Percentiles rank a stretch among this genome's conserved stretches.
Evolutionary conservation across 2,797 vertebrate species (phyloP).

Genomic region (Danio tinwini): DNA sequence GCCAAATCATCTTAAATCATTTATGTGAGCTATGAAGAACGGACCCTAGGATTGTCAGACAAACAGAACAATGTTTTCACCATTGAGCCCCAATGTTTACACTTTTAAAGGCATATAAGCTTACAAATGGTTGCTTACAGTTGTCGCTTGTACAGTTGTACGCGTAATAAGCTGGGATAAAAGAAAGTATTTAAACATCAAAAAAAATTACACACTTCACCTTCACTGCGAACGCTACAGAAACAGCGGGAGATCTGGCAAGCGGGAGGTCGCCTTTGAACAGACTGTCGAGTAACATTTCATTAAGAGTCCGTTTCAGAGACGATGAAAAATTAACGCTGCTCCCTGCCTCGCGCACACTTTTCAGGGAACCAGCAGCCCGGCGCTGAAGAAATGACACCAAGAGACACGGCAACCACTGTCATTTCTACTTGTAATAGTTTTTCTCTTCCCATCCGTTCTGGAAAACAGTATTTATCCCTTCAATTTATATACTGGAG

Average conservation of each 20-base stretch:
- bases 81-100: background rate
- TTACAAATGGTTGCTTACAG: conserved; percentile 4
- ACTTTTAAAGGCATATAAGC: background rate
- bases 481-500: background rate
- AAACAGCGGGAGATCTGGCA: conserved; percentile 6
- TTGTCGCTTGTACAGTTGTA: too few species aligned
- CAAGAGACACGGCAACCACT: conserved; percentile 54
- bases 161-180: conserved; percentile 5
- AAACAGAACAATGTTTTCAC: background rate
- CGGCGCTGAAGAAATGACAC: conserved; percentile 62
- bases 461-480: conserved; percentile 31
- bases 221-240: background rate
- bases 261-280: conserved; percentile 24
- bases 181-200: conserved; percentile 12
- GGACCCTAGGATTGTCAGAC: background rate
- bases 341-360: background rate
- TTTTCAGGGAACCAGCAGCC: conserved; percentile 38
- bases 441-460: conserved; percentile 54
- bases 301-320: conserved; percentile 56
- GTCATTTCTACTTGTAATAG: conserved; percentile 42
- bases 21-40: too few species aligned
- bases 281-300: conserved; percentile 50
- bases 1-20: too few species aligned
- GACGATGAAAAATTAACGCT: conserved; percentile 58
- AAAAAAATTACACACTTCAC: conserved; percentile 22